Evolutionary conservation across 2,888 invertebrate genomes (phyloP), one percentile per base, ranked within the genome.

Genomic region (Branchipolynoe longqiensis): DNA sequence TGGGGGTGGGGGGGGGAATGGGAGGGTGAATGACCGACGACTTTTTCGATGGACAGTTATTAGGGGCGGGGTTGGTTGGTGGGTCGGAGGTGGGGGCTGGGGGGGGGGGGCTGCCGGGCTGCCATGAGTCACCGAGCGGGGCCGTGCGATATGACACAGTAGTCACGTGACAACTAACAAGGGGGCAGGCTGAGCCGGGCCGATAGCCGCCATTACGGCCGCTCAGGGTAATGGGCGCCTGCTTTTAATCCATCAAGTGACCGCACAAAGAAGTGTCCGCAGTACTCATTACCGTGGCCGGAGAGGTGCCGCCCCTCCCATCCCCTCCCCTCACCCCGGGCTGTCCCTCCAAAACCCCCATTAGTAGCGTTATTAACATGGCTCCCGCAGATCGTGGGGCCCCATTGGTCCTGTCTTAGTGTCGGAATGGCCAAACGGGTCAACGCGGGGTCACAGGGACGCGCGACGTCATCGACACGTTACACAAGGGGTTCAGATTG

Each of bases 201-300:
- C 69, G 41, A 54, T 41, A 69, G 69, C 33, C 69, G 69, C 69
- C 69, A 69, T 69, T 38, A 69, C 36, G 12, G 78, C 78, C n/a
- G 12, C 48, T 0, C 41, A 25, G 48, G 48, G 48, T 78, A 78
- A 78, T 78, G 78, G 48, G 48, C 41, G 78, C 28, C 78, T 78
- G 78, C 48, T 78, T 78, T 78, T 48, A 78, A 78, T 78, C 78
- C 78, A 78, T 78, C 78, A 78, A 78, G 48, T 78, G 78, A 40
- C 41, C 78, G 33, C 78, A 78, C 78, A 78, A 78, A 78, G 78
- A 48, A 78, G 78, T 78, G 78, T 78, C 78, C 54, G 28, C 78
- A 33, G 48, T 48, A 25, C 78, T 78, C 78, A 78, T 78, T 78
- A 78, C 31, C n/a, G 48, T 78, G 78, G 78, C 25, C 54, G 78